Conservation (phyloP, 64 coral and sea anemone genomes). For the Astreopora myriophthalma region DNA sequence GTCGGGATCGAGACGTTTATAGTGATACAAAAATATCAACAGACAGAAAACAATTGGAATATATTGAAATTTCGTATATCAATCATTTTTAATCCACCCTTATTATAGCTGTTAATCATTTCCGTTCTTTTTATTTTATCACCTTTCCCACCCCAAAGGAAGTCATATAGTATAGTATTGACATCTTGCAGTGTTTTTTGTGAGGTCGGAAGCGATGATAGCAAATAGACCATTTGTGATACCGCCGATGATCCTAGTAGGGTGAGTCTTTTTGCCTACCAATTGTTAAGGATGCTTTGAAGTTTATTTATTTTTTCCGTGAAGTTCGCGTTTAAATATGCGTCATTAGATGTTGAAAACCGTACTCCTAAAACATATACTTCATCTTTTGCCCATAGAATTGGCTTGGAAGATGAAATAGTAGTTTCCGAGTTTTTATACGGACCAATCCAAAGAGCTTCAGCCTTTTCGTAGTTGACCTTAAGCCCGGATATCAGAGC, state of each 20-base stretch:
- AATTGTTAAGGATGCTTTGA: conserved; percentile 18
- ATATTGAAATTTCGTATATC: background rate
- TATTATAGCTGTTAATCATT: background rate
- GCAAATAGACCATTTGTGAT: background rate
- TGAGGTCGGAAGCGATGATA: background rate
- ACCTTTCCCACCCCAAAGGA: background rate
- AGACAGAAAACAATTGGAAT: too few species aligned
- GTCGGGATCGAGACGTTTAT: too few species aligned
- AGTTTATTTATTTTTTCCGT: conserved; percentile 28
- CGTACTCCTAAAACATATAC: conserved; percentile 14
- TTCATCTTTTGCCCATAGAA: conserved; percentile 21
- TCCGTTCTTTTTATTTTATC: conserved; percentile 11
- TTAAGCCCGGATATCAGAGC: background rate
- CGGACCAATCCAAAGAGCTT: conserved; percentile 33
- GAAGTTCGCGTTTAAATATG: background rate
- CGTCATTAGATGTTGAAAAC: conserved; percentile 16
- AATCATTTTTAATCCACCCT: background rate
- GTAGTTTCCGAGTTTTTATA: background rate
- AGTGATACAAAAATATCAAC: too few species aligned
- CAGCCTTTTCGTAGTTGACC: conserved; percentile 12
- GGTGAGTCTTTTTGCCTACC: conserved; percentile 10
- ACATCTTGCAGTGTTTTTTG: background rate
- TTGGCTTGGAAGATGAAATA: background rate
- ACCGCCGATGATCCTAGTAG: conserved; percentile 19
- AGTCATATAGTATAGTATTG: background rate